These are phyloP conservation scores for Theretra japonica DNA, from an alignment of 2,888 invertebrate genomes.

Conservation along the genomic window DNA sequence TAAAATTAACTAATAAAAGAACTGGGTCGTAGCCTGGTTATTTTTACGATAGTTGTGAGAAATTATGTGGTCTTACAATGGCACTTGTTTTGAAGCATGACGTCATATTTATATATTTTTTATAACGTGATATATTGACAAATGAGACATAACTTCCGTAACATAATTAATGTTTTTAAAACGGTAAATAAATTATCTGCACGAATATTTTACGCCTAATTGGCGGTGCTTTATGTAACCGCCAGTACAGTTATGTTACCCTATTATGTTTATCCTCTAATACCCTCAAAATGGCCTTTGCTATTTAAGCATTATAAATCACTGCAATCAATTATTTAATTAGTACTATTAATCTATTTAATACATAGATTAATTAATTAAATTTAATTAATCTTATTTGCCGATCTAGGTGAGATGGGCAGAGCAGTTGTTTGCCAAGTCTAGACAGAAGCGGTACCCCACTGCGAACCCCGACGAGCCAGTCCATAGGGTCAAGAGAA, in stretches of 20 bases:
- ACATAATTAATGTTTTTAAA: no score
- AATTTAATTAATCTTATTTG: neutral
- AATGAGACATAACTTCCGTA: no score
- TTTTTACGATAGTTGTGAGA: neutral
- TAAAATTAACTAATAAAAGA: slow-evolving; percentile 32
- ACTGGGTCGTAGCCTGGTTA: slow-evolving; percentile 37
- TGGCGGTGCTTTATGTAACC: no score
- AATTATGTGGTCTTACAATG: no score
- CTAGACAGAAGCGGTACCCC: slow-evolving; percentile 85
- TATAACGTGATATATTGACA: no score
- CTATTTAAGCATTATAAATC: neutral
- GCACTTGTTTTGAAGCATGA: no score
- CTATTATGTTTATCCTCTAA: no score
- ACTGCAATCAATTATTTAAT: slow-evolving; percentile 25
- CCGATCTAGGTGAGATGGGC: slow-evolving; percentile 78
- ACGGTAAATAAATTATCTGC: no score
- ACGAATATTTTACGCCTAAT: no score
- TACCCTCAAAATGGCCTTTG: no score
- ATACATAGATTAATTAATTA: neutral
- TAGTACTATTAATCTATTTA: neutral
- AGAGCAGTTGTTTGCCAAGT: slow-evolving; percentile 87
- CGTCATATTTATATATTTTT: no score
- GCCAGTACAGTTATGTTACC: no score
- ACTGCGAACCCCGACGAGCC: slow-evolving; percentile 55
- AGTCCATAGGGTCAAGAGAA: slow-evolving; percentile 69